These are phyloP conservation scores for Cryptops parisi DNA, from an alignment of 2,888 invertebrate genomes.

Conservation along the genomic window DNA sequence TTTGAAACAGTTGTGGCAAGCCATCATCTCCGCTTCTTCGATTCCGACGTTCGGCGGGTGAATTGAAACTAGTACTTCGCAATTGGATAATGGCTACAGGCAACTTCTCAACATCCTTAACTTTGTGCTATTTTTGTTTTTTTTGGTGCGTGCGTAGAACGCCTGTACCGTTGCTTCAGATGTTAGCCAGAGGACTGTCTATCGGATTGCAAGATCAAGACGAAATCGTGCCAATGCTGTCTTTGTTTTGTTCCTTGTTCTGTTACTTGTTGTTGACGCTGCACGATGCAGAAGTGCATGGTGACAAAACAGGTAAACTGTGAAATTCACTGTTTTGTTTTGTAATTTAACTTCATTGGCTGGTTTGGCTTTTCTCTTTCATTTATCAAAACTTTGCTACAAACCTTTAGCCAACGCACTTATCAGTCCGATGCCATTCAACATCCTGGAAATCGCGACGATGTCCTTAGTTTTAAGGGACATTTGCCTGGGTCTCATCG, in stretches of 20 bases:
- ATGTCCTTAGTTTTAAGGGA: slow-evolving; percentile 59
- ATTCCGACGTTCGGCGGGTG: no score
- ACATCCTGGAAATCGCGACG: slow-evolving; percentile 53
- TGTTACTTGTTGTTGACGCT: slow-evolving; percentile 63
- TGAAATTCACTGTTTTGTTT: background rate
- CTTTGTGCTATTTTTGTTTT: no score
- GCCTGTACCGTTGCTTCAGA: slow-evolving; percentile 48
- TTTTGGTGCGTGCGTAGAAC: no score
- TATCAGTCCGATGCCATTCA: slow-evolving; percentile 45
- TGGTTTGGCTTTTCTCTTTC: no score
- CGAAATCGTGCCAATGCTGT: slow-evolving; percentile 57
- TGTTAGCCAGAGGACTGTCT: slow-evolving; percentile 50
- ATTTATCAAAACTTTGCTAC: background rate
- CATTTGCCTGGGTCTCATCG: slow-evolving; percentile 67
- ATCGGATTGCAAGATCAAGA: slow-evolving; percentile 46
- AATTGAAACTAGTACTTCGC: no score
- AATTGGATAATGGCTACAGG: no score
- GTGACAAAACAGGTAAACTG: slow-evolving; percentile 20
- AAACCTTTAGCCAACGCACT: background rate
- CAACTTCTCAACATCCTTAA: no score
- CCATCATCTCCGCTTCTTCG: no score
- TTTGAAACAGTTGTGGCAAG: no score
- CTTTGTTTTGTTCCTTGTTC: slow-evolving; percentile 70
- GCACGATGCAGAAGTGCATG: slow-evolving; percentile 70
- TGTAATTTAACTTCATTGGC: no score